These are phyloP conservation scores for Hedya salicella DNA, from an alignment of 2,888 invertebrate genomes.

Conservation along the genomic window DNA sequence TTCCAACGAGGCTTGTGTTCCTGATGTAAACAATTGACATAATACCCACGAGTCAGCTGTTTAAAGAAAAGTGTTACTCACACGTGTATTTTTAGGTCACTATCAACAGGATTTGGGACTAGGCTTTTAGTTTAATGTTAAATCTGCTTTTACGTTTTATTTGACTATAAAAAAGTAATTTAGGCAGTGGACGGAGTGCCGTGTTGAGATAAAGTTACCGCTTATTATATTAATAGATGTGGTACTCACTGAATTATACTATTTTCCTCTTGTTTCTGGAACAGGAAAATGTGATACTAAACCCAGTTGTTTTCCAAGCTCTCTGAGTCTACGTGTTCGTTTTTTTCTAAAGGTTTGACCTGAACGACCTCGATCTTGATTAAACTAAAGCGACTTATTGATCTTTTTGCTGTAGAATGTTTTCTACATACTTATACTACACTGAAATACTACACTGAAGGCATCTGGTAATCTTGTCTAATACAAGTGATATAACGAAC, in stretches of 20 bases:
- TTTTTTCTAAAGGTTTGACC: background rate
- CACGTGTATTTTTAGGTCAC: slow-evolving; percentile 37
- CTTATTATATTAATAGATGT: background rate
- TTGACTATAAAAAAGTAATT: slow-evolving; percentile 26
- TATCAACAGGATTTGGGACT: slow-evolving; percentile 23
- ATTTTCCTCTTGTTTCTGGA: background rate
- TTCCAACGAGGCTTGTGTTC: slow-evolving; percentile 24
- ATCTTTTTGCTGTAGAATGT: background rate
- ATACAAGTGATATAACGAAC: slow-evolving; percentile 3
- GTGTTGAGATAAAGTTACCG: slow-evolving; percentile 1
- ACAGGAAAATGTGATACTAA: background rate
- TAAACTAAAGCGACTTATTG: background rate
- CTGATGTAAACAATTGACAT: slow-evolving; percentile 41
- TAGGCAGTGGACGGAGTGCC: background rate
- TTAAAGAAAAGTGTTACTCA: slow-evolving; percentile 34
- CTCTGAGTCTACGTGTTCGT: background rate
- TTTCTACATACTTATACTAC: background rate
- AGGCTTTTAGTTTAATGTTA: slow-evolving; percentile 32
- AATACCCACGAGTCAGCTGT: slow-evolving; percentile 29
- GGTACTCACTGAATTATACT: background rate
- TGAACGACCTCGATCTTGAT: background rate
- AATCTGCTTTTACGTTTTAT: slow-evolving; percentile 29
- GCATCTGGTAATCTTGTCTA: slow-evolving; percentile 17
- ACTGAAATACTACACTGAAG: background rate
- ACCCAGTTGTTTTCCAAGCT: background rate